These are phyloP conservation scores for Mesorhabditis spiculigera DNA, from an alignment of 2,888 invertebrate species.

Conservation along the genomic window DNA sequence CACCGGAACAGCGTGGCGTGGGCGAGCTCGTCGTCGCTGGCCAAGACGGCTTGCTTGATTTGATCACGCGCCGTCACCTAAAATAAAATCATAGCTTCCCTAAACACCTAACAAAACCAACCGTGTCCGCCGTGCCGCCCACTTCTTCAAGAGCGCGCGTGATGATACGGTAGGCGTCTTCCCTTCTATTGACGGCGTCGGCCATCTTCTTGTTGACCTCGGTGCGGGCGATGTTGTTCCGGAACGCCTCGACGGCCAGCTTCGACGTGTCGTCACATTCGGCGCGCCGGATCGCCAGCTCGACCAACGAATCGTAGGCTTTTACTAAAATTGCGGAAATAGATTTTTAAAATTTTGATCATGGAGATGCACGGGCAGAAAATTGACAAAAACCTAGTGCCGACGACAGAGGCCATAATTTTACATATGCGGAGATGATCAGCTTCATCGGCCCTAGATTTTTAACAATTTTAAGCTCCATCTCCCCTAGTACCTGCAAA, in stretches of 20 bases:
- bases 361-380: background rate
- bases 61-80: slow-evolving; percentile 63
- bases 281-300: slow-evolving; percentile 80
- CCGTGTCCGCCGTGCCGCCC: background rate
- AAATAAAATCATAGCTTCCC: background rate
- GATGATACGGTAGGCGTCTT: slow-evolving; percentile 16
- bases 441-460: no score
- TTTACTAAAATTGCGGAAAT: slow-evolving; percentile 60
- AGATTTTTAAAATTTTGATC: background rate
- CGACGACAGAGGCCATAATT: no score
- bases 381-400: no score
- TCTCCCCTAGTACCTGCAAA: slow-evolving; percentile 63
- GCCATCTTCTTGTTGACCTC: slow-evolving; percentile 22
- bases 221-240: slow-evolving; percentile 18
- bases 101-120: background rate
- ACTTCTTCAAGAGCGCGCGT: background rate
- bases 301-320: slow-evolving; percentile 83
- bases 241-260: slow-evolving; percentile 79
- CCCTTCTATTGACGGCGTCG: slow-evolving; percentile 19
- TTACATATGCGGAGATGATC: no score
- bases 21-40: slow-evolving; percentile 76
- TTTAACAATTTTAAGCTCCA: slow-evolving; percentile 64
- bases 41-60: slow-evolving; percentile 62
- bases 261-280: slow-evolving; percentile 82
- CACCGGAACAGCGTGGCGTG: slow-evolving; percentile 78